phyloP scores from a whole-genome alignment of 2,888 invertebrate species.

The Drosophila suboccidentalis region DNA sequence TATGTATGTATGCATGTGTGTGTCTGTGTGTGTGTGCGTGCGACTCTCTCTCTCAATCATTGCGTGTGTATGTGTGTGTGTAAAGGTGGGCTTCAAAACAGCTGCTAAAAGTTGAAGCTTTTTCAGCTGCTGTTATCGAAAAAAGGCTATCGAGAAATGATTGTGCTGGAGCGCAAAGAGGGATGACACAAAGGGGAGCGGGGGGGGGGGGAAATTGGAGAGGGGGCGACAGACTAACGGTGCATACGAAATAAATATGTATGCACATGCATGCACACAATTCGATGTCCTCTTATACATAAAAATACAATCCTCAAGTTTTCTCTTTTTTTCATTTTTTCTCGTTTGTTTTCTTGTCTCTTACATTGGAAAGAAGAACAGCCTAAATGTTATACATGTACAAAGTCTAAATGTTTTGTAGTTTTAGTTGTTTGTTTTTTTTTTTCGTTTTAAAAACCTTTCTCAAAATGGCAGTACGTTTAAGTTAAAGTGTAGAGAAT shows the following conservation, averaged over 20 bases:
- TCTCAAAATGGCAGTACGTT: slow-evolving; percentile 76
- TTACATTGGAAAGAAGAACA: slow-evolving; percentile 70
- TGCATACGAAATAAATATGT: background rate
- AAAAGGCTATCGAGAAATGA: slow-evolving; percentile 45
- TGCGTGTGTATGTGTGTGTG: slow-evolving; percentile 22
- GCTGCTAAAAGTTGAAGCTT: slow-evolving; percentile 50
- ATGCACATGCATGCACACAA: slow-evolving; percentile 7
- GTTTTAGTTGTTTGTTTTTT: slow-evolving; percentile 19
- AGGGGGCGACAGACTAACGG: slow-evolving; percentile 2
- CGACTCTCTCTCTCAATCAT: slow-evolving; percentile 2
- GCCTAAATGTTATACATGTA: slow-evolving; percentile 78
- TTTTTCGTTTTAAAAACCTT: slow-evolving; percentile 66
- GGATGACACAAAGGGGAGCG: slow-evolving; percentile 1
- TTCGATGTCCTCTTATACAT: slow-evolving; percentile 22
- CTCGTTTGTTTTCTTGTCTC: slow-evolving; percentile 43
- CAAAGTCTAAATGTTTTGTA: slow-evolving; percentile 72
- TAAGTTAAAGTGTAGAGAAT: slow-evolving; percentile 47
- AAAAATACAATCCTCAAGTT: slow-evolving; percentile 42
- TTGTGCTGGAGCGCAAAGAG: slow-evolving; percentile 44
- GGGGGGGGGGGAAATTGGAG: background rate
- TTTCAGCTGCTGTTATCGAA: slow-evolving; percentile 48
- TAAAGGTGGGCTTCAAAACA: slow-evolving; percentile 66
- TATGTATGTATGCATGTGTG: slow-evolving; percentile 9
- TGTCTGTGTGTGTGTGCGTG: slow-evolving; percentile 17
- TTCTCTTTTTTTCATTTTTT: slow-evolving; percentile 1